phyloP scores from a whole-genome alignment of 2,888 invertebrate genomes.

The Xestoiulus laeticollis region DNA sequence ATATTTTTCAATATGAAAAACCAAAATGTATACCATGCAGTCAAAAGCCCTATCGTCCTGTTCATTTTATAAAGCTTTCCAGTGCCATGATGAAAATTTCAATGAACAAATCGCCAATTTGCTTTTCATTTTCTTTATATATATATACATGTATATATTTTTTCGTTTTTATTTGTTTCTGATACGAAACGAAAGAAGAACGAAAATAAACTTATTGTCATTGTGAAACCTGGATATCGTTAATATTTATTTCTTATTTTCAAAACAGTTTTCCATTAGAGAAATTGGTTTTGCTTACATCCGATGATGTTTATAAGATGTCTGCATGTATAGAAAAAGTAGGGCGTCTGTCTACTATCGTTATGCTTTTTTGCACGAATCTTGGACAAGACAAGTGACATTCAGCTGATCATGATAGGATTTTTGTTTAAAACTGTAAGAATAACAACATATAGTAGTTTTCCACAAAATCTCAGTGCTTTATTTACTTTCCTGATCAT shows the following conservation, averaged over 20 bases:
- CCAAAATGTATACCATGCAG: slow-evolving; percentile 4
- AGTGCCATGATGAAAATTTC: slow-evolving; percentile 35
- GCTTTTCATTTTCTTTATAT: not conserved
- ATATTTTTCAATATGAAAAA: not conserved
- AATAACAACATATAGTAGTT: too few relatives aligned
- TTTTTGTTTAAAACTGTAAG: not conserved
- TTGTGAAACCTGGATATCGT: slow-evolving; percentile 39
- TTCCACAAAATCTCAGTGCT: too few relatives aligned
- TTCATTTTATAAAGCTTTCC: not conserved
- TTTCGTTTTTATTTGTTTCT: slow-evolving; percentile 24
- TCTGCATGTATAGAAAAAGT: not conserved
- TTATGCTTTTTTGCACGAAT: not conserved
- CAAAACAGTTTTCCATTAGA: slow-evolving; percentile 34
- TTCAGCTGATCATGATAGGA: not conserved
- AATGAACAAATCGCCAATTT: slow-evolving; percentile 1
- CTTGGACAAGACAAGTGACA: not conserved
- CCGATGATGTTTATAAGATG: not conserved
- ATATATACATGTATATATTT: too few relatives aligned
- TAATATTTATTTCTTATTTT: slow-evolving; percentile 3
- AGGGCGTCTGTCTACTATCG: not conserved
- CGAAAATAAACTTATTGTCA: slow-evolving; percentile 43
- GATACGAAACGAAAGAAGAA: slow-evolving; percentile 12
- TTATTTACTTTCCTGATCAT: too few relatives aligned
- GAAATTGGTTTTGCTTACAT: not conserved
- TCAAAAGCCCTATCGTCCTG: not conserved